Percentiles rank a stretch among this genome's conserved stretches.
These are phyloP conservation scores for Megalurothrips usitatus DNA, from an alignment of 2,888 invertebrate species.

Conservation along the genomic window DNA sequence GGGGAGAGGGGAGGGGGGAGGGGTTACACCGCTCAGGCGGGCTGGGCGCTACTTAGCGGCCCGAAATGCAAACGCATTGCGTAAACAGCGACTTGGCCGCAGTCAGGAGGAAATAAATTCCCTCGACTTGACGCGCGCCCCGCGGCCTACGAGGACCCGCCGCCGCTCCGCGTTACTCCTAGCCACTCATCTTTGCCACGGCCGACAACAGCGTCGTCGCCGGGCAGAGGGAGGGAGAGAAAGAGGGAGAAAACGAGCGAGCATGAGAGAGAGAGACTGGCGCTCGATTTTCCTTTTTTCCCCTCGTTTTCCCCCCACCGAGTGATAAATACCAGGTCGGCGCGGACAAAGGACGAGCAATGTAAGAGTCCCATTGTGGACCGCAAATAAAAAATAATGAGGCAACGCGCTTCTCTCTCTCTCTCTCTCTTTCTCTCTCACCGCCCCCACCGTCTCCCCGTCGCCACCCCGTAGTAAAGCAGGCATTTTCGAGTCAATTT, in stretches of 20 bases:
- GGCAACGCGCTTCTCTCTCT: not conserved
- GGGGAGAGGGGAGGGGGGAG: too few relatives aligned
- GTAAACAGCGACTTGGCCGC: not conserved
- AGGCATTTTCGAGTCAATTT: conserved; percentile 6
- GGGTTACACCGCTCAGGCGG: not conserved
- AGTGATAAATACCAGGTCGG: not conserved
- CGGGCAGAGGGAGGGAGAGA: not conserved
- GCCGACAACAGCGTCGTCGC: not conserved
- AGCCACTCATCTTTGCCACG: not conserved
- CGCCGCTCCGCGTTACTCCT: not conserved
- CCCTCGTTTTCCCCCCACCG: not conserved
- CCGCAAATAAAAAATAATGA: too few relatives aligned
- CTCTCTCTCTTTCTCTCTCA: too few relatives aligned
- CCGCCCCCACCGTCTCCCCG: too few relatives aligned
- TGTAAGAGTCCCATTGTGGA: too few relatives aligned
- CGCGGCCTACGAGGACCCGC: not conserved
- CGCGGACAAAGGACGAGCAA: not conserved
- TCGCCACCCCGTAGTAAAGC: not conserved
- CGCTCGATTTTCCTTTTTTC: too few relatives aligned
- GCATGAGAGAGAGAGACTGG: too few relatives aligned
- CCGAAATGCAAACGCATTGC: conserved; percentile 13
- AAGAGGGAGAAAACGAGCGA: not conserved
- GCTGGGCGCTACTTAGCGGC: not conserved
- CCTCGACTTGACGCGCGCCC: not conserved
- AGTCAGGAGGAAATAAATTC: not conserved